phyloP scores from a whole-genome alignment of 2,797 vertebrate genomes.

The Etheostoma perlongum region DNA sequence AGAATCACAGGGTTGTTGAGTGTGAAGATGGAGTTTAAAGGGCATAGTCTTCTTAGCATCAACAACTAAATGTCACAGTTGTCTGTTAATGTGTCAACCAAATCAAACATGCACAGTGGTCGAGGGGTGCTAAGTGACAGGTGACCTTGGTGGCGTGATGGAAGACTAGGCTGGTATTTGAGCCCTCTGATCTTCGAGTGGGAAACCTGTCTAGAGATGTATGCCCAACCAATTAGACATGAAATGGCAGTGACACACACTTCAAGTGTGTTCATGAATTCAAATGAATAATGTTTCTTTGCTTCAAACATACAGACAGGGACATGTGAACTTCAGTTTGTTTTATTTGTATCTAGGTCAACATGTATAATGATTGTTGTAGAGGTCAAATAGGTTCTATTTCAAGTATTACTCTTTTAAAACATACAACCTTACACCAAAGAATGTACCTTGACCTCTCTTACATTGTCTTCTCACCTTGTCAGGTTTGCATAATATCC shows the following conservation, averaged over 20 bases:
- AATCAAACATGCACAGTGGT: slow-evolving; percentile 83
- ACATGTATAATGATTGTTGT: slow-evolving; percentile 54
- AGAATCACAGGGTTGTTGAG: slow-evolving; percentile 58
- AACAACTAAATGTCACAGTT: slow-evolving; percentile 84
- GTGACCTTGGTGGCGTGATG: slow-evolving; percentile 83
- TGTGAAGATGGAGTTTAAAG: slow-evolving; percentile 79
- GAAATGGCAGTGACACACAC: slow-evolving; percentile 79
- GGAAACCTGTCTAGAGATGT: slow-evolving; percentile 77
- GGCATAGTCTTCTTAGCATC: slow-evolving; percentile 77
- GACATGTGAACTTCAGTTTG: slow-evolving; percentile 46
- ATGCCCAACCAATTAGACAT: slow-evolving; percentile 79
- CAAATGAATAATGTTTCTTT: slow-evolving; percentile 69
- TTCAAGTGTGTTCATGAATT: slow-evolving; percentile 80
- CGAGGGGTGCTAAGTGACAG: slow-evolving; percentile 81
- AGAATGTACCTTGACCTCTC: slow-evolving; percentile 4
- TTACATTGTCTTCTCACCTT: slow-evolving; percentile 30
- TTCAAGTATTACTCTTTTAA: slow-evolving; percentile 37
- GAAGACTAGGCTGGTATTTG: slow-evolving; percentile 78
- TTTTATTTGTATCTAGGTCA: slow-evolving; percentile 59
- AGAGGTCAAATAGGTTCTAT: slow-evolving; percentile 52
- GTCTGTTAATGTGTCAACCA: slow-evolving; percentile 84
- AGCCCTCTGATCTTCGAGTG: slow-evolving; percentile 78
- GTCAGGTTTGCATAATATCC: slow-evolving; percentile 56
- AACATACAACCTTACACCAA: slow-evolving; percentile 18
- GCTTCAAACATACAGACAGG: slow-evolving; percentile 56